A percentile compares a stretch with the other conserved stretches of the same genome.
phyloP scores from a whole-genome alignment of 2,797 vertebrate genomes.

The Danio choprae region DNA sequence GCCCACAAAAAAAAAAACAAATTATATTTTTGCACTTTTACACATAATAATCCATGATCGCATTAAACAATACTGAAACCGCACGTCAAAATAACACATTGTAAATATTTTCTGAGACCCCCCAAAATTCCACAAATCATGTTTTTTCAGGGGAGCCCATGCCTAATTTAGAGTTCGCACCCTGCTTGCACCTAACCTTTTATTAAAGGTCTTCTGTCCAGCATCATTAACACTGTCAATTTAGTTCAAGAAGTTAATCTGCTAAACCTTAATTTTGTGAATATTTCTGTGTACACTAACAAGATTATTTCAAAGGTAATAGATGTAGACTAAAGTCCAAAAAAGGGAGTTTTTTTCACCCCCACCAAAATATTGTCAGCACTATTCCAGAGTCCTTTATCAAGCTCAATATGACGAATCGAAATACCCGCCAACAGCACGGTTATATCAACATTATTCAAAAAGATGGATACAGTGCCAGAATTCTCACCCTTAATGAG shows the following conservation, averaged over 20 bases:
- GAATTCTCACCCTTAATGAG: constrained; percentile 49
- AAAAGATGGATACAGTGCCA: constrained; percentile 13
- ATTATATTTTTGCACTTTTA: too few relatives aligned
- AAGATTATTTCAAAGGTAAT: background rate
- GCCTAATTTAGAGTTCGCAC: too few relatives aligned
- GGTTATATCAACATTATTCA: constrained; percentile 38
- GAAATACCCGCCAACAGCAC: constrained; percentile 14
- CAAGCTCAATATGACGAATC: constrained; percentile 2
- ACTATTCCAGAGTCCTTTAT: constrained; percentile 10
- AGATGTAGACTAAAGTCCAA: background rate
- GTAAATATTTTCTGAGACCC: too few relatives aligned
- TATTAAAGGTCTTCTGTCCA: background rate
- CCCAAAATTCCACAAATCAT: too few relatives aligned
- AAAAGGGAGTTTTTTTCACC: background rate
- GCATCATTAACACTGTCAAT: too few relatives aligned
- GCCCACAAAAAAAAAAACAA: too few relatives aligned
- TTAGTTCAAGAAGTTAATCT: background rate
- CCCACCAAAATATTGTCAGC: background rate
- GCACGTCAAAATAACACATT: too few relatives aligned
- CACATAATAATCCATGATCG: too few relatives aligned
- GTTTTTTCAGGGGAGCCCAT: too few relatives aligned
- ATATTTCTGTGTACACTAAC: background rate
- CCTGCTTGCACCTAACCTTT: background rate
- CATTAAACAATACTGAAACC: too few relatives aligned
- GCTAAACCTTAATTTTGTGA: background rate